Evolutionary conservation across 2,888 invertebrate genomes (phyloP).

Genomic region (Ischnus inquisitorius): DNA sequence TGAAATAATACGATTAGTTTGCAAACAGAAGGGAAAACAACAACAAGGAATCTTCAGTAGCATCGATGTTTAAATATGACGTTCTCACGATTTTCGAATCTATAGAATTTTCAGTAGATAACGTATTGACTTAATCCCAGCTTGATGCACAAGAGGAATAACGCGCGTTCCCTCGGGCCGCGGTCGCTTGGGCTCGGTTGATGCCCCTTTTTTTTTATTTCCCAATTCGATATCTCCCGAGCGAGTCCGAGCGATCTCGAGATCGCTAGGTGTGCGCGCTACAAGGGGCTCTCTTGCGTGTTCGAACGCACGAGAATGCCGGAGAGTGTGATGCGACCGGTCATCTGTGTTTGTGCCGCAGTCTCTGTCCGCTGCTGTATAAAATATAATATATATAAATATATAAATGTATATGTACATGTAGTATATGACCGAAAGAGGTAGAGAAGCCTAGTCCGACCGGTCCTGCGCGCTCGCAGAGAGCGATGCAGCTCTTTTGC

Average conservation of each 20-base stretch:
- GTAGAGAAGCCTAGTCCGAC: constrained; percentile 67
- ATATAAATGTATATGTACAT: constrained; percentile 8
- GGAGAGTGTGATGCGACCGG: constrained; percentile 47
- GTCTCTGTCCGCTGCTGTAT: constrained; percentile 18
- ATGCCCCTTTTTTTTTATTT: constrained; percentile 37
- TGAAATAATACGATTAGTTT: not conserved
- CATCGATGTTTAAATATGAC: not conserved
- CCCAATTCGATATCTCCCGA: constrained; percentile 64
- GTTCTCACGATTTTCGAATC: constrained; percentile 59
- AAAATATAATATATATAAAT: constrained; percentile 18
- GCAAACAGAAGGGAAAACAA: not conserved
- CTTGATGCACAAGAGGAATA: constrained; percentile 21
- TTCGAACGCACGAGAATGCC: constrained; percentile 45
- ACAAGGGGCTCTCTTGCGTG: constrained; percentile 53
- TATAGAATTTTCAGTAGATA: constrained; percentile 50
- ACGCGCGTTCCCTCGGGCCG: not conserved
- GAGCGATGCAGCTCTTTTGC: constrained; percentile 50
- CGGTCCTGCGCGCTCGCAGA: constrained; percentile 68
- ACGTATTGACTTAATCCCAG: constrained; percentile 63
- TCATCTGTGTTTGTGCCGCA: constrained; percentile 42
- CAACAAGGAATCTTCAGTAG: not conserved
- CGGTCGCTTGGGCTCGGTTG: constrained; percentile 37
- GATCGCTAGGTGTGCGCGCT: constrained; percentile 61
- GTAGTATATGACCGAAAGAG: constrained; percentile 45
- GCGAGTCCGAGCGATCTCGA: constrained; percentile 53